Evolutionary conservation across 2,888 invertebrate genomes (phyloP), one percentile per base, ranked within the genome.

Genomic region (Oxycera nigricornis): DNA sequence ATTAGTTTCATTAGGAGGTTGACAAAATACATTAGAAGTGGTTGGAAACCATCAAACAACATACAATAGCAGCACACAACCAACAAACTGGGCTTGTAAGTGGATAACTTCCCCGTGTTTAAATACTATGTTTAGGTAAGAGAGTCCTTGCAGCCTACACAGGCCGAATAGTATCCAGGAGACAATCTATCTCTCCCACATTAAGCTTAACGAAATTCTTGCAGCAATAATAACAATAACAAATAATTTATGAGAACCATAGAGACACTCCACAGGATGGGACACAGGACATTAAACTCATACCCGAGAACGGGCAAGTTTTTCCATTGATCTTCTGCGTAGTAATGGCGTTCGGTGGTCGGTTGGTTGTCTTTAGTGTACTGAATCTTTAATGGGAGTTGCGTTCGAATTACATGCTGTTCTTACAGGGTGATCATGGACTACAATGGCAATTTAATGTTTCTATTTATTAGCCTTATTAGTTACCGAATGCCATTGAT

Each of bases 171-270:
- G n/a, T n/a, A n/a, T n/a, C n/a, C n/a, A n/a, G n/a, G n/a, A n/a
- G n/a, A n/a, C n/a, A n/a, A n/a, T n/a, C n/a, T n/a, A n/a, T 14
- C 6, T 14, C 14, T 11, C 46, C 17, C 46, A 46, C 3, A 20
- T 24, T 22, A 55, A 55, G 22, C 52, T 20, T 2, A 24, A 9
- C 9, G 22, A 24, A 55, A 61, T 61, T 61, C 31, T 61, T 20
- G 31, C 17, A 61, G 31, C 61, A 61, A 61, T 31, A 61, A 61
- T 61, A 61, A 61, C 61, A 61, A 61, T 61, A 61, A 61, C 31
- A 61, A 61, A 61, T 61, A 61, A 61, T 61, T 61, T 61, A 61
- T 61, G 61, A 61, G 20, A 20, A 24, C 61, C 61, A 61, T 28
- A 3, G 61, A 61, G 61, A 61, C 22, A 17, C 46, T 46, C 46